Conservation (phyloP, 2,888 invertebrate genomes). For the Drosophila nr. perissopoda region DNA sequence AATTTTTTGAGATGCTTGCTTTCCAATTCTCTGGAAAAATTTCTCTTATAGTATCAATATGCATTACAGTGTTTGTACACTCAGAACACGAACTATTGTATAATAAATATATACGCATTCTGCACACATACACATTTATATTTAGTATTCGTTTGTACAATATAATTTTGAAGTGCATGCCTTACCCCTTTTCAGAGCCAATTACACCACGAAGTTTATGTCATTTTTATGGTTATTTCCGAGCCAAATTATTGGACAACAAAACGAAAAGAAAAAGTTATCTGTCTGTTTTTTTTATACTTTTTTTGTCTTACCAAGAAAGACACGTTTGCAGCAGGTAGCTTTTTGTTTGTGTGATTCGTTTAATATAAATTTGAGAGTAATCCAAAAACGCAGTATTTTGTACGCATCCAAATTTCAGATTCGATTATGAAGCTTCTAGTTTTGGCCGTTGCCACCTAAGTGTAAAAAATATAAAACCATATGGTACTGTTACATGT, state of each 20-base stretch:
- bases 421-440: background rate
- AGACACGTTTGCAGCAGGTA: background rate
- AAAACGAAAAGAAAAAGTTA: background rate
- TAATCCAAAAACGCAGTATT: background rate
- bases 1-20: constrained; percentile 26
- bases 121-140: no score
- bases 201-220: background rate
- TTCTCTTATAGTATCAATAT: constrained; percentile 38
- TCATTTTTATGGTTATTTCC: background rate
- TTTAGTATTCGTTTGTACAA: background rate
- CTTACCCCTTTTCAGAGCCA: background rate
- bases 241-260: no score
- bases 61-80: constrained; percentile 38
- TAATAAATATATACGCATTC: background rate
- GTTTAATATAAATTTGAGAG: background rate
- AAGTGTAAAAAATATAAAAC: constrained; percentile 6
- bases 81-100: constrained; percentile 8
- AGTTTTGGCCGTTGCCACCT: background rate
- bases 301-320: background rate
- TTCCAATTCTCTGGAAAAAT: constrained; percentile 28
- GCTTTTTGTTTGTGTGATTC: background rate
- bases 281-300: background rate
- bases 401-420: background rate
- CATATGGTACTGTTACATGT: constrained; percentile 9
- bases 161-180: background rate